These are phyloP conservation scores for Hiodon tergisus DNA, from an alignment of 2,113 vertebrate genomes.

Conservation along the genomic window DNA sequence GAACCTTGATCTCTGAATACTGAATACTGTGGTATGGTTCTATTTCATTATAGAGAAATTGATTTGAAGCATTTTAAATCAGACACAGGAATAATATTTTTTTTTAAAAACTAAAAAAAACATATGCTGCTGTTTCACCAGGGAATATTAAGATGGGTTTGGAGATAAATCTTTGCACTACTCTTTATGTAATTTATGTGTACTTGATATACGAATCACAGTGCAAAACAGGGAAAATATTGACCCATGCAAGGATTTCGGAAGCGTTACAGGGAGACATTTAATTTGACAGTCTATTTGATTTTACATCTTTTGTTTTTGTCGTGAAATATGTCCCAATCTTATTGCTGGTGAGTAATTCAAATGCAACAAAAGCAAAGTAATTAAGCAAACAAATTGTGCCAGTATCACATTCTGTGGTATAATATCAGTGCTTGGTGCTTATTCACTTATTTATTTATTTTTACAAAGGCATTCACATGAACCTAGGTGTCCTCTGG, in stretches of 20 bases:
- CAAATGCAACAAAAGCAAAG: conserved; percentile 20
- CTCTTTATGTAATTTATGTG: not conserved
- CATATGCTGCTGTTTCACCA: not conserved
- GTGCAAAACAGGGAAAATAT: no score
- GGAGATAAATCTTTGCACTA: not conserved
- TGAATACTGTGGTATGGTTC: not conserved
- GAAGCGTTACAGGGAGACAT: not conserved
- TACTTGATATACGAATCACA: not conserved
- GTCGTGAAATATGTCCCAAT: not conserved
- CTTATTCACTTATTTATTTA: conserved; percentile 33
- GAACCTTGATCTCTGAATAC: not conserved
- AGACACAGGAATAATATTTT: conserved; percentile 10
- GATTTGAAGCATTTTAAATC: conserved; percentile 8
- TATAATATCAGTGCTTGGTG: conserved; percentile 41
- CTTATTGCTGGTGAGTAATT: not conserved
- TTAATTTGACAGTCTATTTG: not conserved
- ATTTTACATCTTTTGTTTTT: not conserved
- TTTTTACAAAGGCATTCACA: conserved; percentile 76
- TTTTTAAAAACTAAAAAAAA: no score
- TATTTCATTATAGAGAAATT: conserved; percentile 4
- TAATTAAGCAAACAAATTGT: conserved; percentile 26
- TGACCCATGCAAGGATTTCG: not conserved
- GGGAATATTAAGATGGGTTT: conserved; percentile 11
- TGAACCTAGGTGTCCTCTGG: conserved; percentile 83
- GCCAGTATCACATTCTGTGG: conserved; percentile 42